Percentiles rank a stretch among this genome's conserved stretches.
Conservation (phyloP, 2,888 invertebrate genomes). For the Parthenolecanium corni region DNA sequence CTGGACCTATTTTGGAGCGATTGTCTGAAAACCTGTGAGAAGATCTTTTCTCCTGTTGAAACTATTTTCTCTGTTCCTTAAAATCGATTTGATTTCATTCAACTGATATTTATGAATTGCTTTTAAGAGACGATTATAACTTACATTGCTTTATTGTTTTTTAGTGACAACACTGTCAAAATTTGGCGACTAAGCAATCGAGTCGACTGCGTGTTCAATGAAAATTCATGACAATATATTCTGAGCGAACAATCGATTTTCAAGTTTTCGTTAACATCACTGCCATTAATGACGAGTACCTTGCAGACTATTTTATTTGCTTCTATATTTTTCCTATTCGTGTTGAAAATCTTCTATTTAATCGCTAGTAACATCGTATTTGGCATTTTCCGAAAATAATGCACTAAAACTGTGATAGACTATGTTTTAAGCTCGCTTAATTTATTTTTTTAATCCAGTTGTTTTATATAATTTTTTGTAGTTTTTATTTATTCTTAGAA, state of each 20-base stretch:
- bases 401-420: background rate
- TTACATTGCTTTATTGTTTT: conserved; percentile 11
- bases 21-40: too few relatives aligned
- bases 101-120: too few relatives aligned
- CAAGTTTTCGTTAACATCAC: background rate
- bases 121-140: too few relatives aligned
- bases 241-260: background rate
- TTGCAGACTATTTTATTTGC: background rate
- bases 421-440: too few relatives aligned
- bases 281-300: background rate
- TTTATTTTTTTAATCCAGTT: too few relatives aligned
- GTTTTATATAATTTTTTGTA: too few relatives aligned
- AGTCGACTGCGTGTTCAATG: conserved; percentile 11
- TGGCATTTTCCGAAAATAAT: background rate
- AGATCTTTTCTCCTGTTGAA: too few relatives aligned
- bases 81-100: too few relatives aligned
- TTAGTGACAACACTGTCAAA: conserved; percentile 18
- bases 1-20: too few relatives aligned
- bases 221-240: conserved; percentile 14
- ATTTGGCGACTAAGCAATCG: conserved; percentile 19
- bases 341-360: background rate
- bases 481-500: too few relatives aligned
- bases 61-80: too few relatives aligned
- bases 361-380: background rate
- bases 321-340: background rate